These are phyloP conservation scores for Electrophaes corylata DNA, from an alignment of 2,888 invertebrate genomes.

Conservation along the genomic window DNA sequence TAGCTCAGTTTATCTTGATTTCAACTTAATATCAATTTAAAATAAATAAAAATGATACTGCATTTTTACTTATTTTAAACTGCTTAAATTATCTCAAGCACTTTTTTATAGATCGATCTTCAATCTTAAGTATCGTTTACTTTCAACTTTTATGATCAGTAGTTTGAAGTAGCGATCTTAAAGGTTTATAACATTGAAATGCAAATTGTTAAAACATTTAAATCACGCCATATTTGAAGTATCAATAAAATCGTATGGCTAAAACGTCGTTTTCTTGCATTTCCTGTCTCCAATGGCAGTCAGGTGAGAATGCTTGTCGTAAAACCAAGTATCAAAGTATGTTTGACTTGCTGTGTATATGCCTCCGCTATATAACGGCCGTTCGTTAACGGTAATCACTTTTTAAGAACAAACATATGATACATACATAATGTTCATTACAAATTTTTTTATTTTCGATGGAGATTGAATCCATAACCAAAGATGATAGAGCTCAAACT, in stretches of 20 bases:
- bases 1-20: background rate
- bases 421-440: too few species aligned
- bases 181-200: background rate
- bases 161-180: background rate
- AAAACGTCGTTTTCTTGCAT: slow-evolving; percentile 24
- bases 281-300: slow-evolving; percentile 26
- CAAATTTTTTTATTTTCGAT: too few species aligned
- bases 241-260: slow-evolving; percentile 35
- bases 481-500: too few species aligned
- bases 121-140: background rate
- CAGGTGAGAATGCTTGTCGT: slow-evolving; percentile 31
- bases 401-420: too few species aligned
- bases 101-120: background rate
- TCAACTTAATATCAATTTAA: background rate
- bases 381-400: background rate
- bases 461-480: too few species aligned
- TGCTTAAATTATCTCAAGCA: background rate
- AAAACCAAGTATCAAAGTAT: slow-evolving; percentile 7
- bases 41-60: background rate
- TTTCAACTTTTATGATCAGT: background rate
- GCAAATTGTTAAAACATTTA: background rate
- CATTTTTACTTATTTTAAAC: background rate
- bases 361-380: background rate
- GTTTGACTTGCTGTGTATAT: background rate
- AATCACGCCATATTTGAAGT: background rate